Conservation (phyloP, 2,888 invertebrate genomes). For the Galerucella calmariensis region DNA sequence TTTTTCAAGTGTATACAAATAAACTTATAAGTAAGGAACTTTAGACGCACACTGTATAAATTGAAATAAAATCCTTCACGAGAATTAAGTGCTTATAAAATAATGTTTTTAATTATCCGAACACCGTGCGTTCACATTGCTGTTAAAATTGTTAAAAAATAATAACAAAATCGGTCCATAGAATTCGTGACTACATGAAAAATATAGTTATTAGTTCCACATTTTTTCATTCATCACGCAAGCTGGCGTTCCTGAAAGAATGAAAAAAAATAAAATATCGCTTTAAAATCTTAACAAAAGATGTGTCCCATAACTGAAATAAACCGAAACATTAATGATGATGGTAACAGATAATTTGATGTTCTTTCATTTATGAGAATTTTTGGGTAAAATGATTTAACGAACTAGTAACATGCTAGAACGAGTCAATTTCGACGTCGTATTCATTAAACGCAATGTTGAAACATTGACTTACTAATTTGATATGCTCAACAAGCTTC, state of each 20-base stretch:
- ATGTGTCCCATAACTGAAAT: slow-evolving; percentile 18
- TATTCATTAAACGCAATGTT: no score
- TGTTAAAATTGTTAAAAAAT: slow-evolving; percentile 15
- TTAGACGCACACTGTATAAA: not conserved
- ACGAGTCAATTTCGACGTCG: no score
- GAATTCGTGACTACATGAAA: slow-evolving; percentile 15
- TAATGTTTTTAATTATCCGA: slow-evolving; percentile 1
- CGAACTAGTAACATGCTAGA: no score
- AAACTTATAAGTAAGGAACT: not conserved
- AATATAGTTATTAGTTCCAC: slow-evolving; percentile 19
- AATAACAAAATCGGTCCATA: slow-evolving; percentile 18
- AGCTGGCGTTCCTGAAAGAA: slow-evolving; percentile 3
- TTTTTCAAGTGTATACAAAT: not conserved
- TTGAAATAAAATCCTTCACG: no score
- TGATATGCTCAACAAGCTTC: no score
- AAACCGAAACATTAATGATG: slow-evolving; percentile 1
- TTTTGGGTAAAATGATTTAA: no score
- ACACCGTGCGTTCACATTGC: not conserved
- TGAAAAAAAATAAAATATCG: slow-evolving; percentile 11
- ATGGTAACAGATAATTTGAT: not conserved
- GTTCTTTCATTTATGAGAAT: no score
- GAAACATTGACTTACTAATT: no score
- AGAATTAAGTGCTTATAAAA: not conserved
- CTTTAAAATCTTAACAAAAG: slow-evolving; percentile 16
- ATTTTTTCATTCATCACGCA: slow-evolving; percentile 19